Evolutionary conservation across 2,888 invertebrate species (phyloP), one percentile per base, ranked within the genome.

Genomic region (Melanchra persicariae): DNA sequence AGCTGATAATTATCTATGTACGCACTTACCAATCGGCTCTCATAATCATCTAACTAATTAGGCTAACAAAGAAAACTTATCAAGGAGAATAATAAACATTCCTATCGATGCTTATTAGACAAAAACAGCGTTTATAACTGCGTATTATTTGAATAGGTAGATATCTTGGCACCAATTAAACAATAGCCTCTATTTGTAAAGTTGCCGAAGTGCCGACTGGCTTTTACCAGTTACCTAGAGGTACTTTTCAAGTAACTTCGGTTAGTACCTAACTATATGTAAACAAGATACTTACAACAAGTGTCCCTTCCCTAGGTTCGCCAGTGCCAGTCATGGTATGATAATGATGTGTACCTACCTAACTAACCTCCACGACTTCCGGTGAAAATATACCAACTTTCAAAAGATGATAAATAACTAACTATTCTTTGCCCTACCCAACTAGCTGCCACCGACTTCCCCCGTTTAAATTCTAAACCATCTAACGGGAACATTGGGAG

Each of bases 11-110:
- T 51, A 63, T 52, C 26, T 43, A 22, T 30, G 22, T 59, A 65
- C 64, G 57, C 66, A 76, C 54, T 54, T 30, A 67, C 10, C 58
- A 71, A 62, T 68, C 51, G 45, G 12, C 34, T 43, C 52, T 71
- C 62, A 19, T 72, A 80, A 75, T 79, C 49, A 71, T 77, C 15
- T 61, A 71, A 62, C 40, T 76, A 72, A 80, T 79, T 80, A 79
- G 54, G 67, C 40, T 77, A 52, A 76, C 76, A 63, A 79, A 70
- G 76, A 79, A 70, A 74, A 62, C 54, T 65, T 68, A 61, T 45
- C 63, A 78, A 49, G 26, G 37, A 68, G 17, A 68, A 19, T 37
- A 68, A 24, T 60, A 76, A 62, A 61, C 61, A 66, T 72, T 54
- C 64, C 24, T 58, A 52, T 34, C 24, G 12, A 49, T 63, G 12